Base-by-base conservation (phyloP, 2,113 vertebrate genomes). In the Eonycteris spelaea region DNA sequence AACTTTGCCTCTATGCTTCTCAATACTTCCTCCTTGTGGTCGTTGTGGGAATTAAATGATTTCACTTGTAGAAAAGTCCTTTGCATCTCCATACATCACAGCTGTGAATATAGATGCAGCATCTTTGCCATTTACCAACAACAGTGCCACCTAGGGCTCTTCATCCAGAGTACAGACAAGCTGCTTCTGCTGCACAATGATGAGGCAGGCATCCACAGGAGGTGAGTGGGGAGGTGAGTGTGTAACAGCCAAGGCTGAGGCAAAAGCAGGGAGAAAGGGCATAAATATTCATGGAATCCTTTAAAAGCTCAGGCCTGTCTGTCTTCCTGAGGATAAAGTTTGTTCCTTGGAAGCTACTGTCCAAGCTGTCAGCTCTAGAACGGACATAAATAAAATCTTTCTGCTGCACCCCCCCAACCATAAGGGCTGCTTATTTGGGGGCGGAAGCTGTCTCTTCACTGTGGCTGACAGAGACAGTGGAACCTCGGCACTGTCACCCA, bases 101-200 rank as follows among this genome's bases (percentile, higher is more conserved):
- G 26, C 0, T 0, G 15, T 40, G 30, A 12, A 38, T 7, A 1
- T 0, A 0, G 51, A 15, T 1, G 2, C 0, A 3, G 0, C 35
- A 0, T 7, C 16, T 2, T 28, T 15, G 0, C 33, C 35, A 2
- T 18, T 74, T 61, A 30, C 33, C 4, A 1, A n/a, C 53, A 10
- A 3, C 61, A 65, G 85, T 19, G 73, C 84, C 88, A 10, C 94
- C 85, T 57, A 28, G 65, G 87, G 87, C 35, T 4, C 4, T 22
- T 5, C 13, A 0, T 1, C 19, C 3, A 53, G 18, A 26, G 6
- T 0, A 7, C 40, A 19, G 45, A 10, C 22, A 1, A 21, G 53
- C 51, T 1, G 16, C 30, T 43, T 19, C 65, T 2, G 55, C 4
- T 1, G 9, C 5, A 21, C n/a, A 2, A 0, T 2, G 1, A 11